A percentile compares a stretch with the other conserved stretches of the same genome.
Conservation (phyloP, 2,888 invertebrate species). For the Hermodice carunculata region DNA sequence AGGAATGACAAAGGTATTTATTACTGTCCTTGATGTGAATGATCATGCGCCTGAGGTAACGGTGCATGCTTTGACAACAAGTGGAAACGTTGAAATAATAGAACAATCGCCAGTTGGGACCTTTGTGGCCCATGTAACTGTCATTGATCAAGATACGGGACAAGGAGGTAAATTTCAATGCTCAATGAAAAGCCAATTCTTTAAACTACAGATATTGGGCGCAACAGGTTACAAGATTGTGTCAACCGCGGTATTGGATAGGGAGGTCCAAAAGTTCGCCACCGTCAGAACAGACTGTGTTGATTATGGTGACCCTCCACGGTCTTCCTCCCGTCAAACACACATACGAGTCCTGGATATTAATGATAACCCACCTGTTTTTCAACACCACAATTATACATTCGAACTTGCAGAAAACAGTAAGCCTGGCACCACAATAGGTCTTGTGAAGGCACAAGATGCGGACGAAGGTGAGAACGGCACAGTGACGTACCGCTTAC, state of each 20-base stretch:
- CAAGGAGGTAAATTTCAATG: conserved; percentile 12
- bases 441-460: conserved; percentile 13
- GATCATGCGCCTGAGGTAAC: conserved; percentile 34
- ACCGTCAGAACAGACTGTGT: conserved; percentile 24
- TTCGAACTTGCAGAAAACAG: conserved; percentile 9
- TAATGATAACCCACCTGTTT: conserved; percentile 72
- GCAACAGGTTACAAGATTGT: conserved; percentile 34
- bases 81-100: conserved; percentile 25
- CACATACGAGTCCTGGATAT: conserved; percentile 83
- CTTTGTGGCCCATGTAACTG: conserved; percentile 19
- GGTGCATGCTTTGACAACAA: conserved; percentile 25
- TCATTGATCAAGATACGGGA: conserved; percentile 16
- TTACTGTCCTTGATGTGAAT: conserved; percentile 35
- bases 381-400: conserved; percentile 5
- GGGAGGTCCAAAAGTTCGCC: conserved; percentile 22
- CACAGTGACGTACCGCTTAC: conserved; percentile 19
- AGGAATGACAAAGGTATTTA: conserved; percentile 23
- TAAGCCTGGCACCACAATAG: background rate
- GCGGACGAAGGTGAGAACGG: conserved; percentile 13
- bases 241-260: conserved; percentile 27
- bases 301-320: conserved; percentile 28
- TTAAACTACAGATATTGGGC: conserved; percentile 18
- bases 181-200: conserved; percentile 5
- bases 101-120: conserved; percentile 25
- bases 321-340: conserved; percentile 77